Evolutionary conservation across 2,888 invertebrate species (phyloP).

Genomic region (Drosophila gaucha): DNA sequence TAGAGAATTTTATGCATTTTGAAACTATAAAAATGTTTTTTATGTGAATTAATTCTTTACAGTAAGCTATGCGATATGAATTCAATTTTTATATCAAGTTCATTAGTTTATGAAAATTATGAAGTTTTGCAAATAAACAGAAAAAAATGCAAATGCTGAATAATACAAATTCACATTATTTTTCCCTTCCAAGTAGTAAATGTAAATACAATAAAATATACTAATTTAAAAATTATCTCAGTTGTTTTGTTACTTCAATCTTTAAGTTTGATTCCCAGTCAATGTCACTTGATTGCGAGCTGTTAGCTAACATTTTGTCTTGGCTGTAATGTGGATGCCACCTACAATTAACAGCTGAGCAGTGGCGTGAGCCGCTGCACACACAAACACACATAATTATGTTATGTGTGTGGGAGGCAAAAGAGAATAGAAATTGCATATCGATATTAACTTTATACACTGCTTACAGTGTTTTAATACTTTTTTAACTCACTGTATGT

Average conservation of each 20-base stretch:
- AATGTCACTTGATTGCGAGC: neutral
- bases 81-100: neutral
- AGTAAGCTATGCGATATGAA: neutral
- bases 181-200: too few species aligned
- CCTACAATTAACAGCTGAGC: constrained; percentile 45
- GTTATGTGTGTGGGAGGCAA: constrained; percentile 14
- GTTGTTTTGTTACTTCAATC: neutral
- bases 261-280: neutral
- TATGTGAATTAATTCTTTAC: neutral
- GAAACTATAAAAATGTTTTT: neutral
- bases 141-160: too few species aligned
- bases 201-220: neutral
- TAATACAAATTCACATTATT: too few species aligned
- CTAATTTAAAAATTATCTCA: neutral
- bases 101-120: neutral
- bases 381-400: constrained; percentile 1
- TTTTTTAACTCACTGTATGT: neutral
- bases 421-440: constrained; percentile 28
- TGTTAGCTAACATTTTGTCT: constrained; percentile 54
- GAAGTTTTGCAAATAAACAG: too few species aligned
- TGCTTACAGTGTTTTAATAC: neutral
- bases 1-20: neutral
- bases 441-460: constrained; percentile 6
- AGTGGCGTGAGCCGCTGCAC: constrained; percentile 32
- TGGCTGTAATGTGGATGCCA: constrained; percentile 43